Evolutionary conservation across 2,797 vertebrate genomes (phyloP).

Genomic region (Siniperca scherzeri): DNA sequence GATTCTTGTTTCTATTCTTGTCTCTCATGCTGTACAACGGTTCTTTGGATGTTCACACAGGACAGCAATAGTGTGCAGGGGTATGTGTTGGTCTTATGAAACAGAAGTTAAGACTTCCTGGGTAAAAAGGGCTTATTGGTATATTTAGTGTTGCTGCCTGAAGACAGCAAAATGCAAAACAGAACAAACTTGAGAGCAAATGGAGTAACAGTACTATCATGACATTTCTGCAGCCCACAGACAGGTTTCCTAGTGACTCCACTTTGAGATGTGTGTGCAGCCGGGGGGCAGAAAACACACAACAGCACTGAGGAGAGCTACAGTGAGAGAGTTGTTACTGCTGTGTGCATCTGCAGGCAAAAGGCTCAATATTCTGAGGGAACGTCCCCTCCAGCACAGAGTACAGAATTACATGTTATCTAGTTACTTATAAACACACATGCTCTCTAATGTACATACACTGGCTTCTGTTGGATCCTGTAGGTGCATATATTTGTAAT

Average conservation of each 20-base stretch:
- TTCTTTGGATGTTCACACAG: not conserved
- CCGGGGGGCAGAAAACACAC: slow-evolving; percentile 4
- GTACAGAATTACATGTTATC: not conserved
- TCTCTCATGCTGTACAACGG: not conserved
- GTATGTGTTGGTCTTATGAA: not conserved
- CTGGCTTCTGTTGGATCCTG: not conserved
- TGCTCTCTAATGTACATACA: not conserved
- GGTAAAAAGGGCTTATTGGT: not conserved
- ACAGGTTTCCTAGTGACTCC: not conserved
- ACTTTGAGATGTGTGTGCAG: not conserved
- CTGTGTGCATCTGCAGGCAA: not conserved
- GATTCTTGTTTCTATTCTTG: not conserved
- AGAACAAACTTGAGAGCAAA: not conserved
- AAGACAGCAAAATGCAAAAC: not conserved
- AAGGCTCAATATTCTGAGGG: not conserved
- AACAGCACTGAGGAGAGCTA: not conserved
- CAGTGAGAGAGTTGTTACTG: no score
- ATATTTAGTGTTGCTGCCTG: not conserved
- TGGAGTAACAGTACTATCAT: not conserved
- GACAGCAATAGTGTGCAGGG: not conserved
- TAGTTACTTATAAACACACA: not conserved
- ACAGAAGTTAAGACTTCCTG: not conserved
- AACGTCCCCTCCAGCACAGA: no score
- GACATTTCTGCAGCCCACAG: slow-evolving; percentile 4
- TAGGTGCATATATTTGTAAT: not conserved